Evolutionary conservation across 2,113 vertebrate species (phyloP).

Genomic region (Brachionichthys hirsutus): DNA sequence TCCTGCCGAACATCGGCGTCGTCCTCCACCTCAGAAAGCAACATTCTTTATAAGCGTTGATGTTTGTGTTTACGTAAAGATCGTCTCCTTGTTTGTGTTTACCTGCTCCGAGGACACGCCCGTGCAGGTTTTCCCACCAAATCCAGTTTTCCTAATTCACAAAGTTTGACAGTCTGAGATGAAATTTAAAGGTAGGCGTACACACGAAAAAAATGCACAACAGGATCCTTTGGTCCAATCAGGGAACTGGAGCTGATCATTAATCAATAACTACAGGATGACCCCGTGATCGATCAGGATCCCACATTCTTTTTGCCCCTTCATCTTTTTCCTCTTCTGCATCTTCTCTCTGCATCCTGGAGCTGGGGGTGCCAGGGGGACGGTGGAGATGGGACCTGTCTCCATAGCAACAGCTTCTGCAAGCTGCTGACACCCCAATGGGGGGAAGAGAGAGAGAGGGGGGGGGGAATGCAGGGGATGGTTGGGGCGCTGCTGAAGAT

Average conservation of each 20-base stretch:
- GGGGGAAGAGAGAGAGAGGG: slow-evolving; percentile 52
- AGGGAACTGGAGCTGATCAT: slow-evolving; percentile 6
- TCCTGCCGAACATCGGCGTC: too few relatives aligned
- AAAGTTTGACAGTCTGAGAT: too few relatives aligned
- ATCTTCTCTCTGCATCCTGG: slow-evolving; percentile 60
- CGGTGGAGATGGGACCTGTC: slow-evolving; percentile 81
- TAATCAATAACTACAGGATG: slow-evolving; percentile 42
- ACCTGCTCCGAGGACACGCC: too few relatives aligned
- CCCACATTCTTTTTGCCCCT: neutral
- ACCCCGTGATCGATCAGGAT: neutral
- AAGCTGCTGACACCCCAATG: slow-evolving; percentile 80
- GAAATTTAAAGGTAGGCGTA: too few relatives aligned
- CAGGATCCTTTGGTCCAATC: too few relatives aligned
- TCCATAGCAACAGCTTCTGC: slow-evolving; percentile 83
- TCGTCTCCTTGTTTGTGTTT: too few relatives aligned
- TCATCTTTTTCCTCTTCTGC: slow-evolving; percentile 16
- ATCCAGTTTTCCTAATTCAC: too few relatives aligned
- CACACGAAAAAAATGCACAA: too few relatives aligned
- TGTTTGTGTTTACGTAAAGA: too few relatives aligned
- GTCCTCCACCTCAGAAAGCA: too few relatives aligned
- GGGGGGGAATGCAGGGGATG: slow-evolving; percentile 51
- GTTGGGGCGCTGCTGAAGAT: slow-evolving; percentile 31
- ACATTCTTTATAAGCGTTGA: too few relatives aligned
- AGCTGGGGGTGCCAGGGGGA: slow-evolving; percentile 82
- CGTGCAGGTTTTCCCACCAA: too few relatives aligned